A percentile compares a stretch with the other conserved stretches of the same genome.
These are phyloP conservation scores for Lophius piscatorius DNA, from an alignment of 2,113 vertebrate species.

Conservation along the genomic window DNA sequence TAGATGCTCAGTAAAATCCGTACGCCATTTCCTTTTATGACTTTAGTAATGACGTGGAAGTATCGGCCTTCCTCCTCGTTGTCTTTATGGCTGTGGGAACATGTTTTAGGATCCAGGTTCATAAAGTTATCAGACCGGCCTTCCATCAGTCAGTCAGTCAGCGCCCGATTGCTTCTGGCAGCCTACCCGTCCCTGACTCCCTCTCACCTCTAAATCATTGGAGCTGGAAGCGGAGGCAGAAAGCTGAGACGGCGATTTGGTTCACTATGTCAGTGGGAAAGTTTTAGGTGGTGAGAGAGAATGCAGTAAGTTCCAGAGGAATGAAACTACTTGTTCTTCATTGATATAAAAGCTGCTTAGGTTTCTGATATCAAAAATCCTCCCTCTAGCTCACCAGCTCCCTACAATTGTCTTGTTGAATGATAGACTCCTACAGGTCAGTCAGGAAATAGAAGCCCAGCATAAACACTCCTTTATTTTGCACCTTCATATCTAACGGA, in stretches of 20 bases:
- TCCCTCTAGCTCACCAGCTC: neutral
- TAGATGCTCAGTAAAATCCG: no score
- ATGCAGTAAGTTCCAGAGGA: constrained; percentile 25
- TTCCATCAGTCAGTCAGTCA: constrained; percentile 3
- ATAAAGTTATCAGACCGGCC: neutral
- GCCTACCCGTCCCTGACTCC: constrained; percentile 1
- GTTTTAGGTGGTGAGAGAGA: constrained; percentile 27
- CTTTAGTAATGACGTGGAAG: no score
- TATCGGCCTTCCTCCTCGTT: no score
- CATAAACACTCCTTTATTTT: no score
- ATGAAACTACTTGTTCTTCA: constrained; percentile 35
- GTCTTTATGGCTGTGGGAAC: neutral
- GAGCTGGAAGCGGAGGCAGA: constrained; percentile 24
- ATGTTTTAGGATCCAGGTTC: neutral
- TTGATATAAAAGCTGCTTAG: constrained; percentile 38
- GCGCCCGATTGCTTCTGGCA: constrained; percentile 4
- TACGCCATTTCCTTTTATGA: no score
- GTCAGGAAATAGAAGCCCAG: no score
- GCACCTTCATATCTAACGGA: no score
- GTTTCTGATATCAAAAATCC: constrained; percentile 35
- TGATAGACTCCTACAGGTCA: neutral
- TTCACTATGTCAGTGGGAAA: constrained; percentile 59
- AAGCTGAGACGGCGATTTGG: constrained; percentile 28
- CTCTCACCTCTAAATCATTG: constrained; percentile 28
- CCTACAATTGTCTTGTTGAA: constrained; percentile 1